Evolutionary conservation across 2,888 invertebrate species (phyloP).

Genomic region (Ennomos erosarius): DNA sequence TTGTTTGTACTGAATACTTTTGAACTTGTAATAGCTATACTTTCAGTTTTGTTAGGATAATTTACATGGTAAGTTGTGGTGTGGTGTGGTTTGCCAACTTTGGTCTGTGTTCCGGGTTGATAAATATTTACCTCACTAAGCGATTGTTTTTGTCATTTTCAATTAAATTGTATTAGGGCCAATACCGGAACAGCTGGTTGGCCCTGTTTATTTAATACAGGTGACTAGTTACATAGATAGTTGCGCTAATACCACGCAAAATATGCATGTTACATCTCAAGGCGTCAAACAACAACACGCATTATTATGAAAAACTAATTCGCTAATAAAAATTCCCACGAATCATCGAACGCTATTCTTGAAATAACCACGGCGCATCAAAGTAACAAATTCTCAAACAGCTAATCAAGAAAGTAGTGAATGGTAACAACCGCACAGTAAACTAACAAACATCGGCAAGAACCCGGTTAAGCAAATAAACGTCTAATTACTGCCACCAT

Average conservation of each 20-base stretch:
- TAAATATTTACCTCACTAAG: background rate
- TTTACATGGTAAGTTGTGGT: background rate
- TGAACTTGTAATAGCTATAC: conserved; percentile 8
- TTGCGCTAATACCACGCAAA: too few relatives aligned
- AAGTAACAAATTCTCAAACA: conserved; percentile 33
- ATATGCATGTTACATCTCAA: too few relatives aligned
- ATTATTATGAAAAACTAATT: conserved; percentile 3
- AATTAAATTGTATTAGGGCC: background rate
- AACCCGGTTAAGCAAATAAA: conserved; percentile 41
- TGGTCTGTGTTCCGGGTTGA: too few relatives aligned
- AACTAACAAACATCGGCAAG: conserved; percentile 30
- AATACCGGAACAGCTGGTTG: too few relatives aligned
- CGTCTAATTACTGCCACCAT: conserved; percentile 49
- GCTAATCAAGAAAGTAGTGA: conserved; percentile 36
- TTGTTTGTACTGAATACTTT: conserved; percentile 1
- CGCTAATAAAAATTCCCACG: conserved; percentile 7
- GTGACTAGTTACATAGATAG: too few relatives aligned
- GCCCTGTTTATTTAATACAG: too few relatives aligned
- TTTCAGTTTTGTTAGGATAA: background rate
- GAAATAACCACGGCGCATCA: conserved; percentile 30
- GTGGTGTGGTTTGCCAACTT: too few relatives aligned
- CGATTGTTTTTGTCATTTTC: background rate
- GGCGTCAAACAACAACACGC: background rate
- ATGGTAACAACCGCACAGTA: conserved; percentile 32
- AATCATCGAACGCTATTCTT: conserved; percentile 10